phyloP scores from a whole-genome alignment of 2,797 vertebrate genomes.

The Sebastes oblongus region DNA sequence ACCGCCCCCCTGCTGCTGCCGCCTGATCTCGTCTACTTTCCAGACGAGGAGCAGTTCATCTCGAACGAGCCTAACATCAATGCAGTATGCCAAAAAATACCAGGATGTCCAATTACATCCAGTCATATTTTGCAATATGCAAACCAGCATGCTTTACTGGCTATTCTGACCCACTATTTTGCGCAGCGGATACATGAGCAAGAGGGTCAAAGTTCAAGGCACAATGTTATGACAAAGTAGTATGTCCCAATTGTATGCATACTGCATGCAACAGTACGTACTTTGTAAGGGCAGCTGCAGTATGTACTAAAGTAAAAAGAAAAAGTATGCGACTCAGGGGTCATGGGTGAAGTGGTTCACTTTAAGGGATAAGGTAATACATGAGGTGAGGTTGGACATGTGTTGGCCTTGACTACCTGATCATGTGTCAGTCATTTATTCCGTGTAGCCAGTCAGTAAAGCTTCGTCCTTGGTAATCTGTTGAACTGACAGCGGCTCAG shows the following conservation, averaged over 20 bases:
- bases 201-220: neutral
- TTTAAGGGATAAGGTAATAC: conserved; percentile 19
- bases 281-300: neutral
- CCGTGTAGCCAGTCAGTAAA: neutral
- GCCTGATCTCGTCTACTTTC: too few species aligned
- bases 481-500: conserved; percentile 30
- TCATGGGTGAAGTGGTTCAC: conserved; percentile 33
- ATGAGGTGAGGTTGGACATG: neutral
- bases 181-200: neutral
- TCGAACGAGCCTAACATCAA: too few species aligned
- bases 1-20: too few species aligned
- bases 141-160: too few species aligned
- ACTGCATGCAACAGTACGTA: neutral
- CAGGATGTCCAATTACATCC: too few species aligned
- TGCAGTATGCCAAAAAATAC: too few species aligned
- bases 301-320: neutral
- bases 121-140: too few species aligned
- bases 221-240: neutral
- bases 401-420: conserved; percentile 36
- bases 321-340: neutral
- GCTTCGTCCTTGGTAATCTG: conserved; percentile 30
- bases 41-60: too few species aligned
- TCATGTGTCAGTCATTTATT: conserved; percentile 29
- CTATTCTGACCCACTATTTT: neutral
- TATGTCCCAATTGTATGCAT: neutral